Percentiles rank a stretch among this genome's conserved stretches.
Evolutionary conservation across 2,113 vertebrate genomes (phyloP).

Genomic region (Pelecanoides urinatrix): DNA sequence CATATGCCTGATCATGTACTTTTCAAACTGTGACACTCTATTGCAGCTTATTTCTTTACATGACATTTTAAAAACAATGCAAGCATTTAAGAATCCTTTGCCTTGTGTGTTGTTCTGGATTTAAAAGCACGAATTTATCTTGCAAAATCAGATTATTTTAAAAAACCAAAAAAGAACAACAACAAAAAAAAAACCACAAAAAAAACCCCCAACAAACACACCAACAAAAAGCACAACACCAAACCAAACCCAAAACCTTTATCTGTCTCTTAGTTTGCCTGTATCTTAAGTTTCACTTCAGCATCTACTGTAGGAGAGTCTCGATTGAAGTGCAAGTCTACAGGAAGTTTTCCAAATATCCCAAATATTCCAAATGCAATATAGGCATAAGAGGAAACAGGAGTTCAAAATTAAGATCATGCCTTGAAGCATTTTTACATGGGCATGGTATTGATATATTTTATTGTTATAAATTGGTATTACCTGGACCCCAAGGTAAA

Average conservation of each 20-base stretch:
- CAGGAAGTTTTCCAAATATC: not conserved
- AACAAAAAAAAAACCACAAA: no score
- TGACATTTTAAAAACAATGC: not conserved
- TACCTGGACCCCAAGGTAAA: not conserved
- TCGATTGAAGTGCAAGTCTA: not conserved
- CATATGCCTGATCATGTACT: accelerated
- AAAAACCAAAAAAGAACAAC: no score
- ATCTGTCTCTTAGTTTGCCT: not conserved
- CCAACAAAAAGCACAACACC: no score
- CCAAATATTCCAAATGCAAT: no score
- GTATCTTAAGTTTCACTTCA: not conserved
- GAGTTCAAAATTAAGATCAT: not conserved
- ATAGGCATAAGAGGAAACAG: not conserved
- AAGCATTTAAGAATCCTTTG: not conserved
- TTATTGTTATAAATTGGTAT: not conserved
- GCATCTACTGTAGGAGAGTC: not conserved
- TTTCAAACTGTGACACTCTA: not conserved
- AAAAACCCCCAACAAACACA: no score
- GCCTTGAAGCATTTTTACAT: not conserved
- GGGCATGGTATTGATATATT: not conserved
- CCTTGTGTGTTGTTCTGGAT: not conserved
- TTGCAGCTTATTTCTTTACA: not conserved
- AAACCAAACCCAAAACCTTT: not conserved
- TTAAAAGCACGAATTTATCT: not conserved
- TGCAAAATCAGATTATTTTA: not conserved